Conservation (phyloP, 2,888 invertebrate species). For the Oligia latruncula region DNA sequence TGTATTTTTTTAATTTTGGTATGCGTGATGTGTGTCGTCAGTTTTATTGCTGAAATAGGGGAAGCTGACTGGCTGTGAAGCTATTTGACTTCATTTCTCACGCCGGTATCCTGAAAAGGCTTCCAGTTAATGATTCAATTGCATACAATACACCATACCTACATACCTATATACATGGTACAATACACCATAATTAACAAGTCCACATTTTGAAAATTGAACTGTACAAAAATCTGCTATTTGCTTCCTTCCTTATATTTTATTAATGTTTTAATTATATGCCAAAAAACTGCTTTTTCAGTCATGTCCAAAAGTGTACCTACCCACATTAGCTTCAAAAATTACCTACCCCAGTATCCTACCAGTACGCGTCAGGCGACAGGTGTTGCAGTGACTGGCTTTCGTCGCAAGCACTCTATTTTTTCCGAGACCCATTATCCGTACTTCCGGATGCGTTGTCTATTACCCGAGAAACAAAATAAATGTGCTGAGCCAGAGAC, state of each 20-base stretch:
- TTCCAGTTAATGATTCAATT: not conserved
- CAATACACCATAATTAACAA: not conserved
- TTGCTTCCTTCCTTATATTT: not conserved
- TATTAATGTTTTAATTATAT: not conserved
- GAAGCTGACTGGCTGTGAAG: not conserved
- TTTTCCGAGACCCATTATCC: slow-evolving; percentile 67
- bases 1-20: slow-evolving; percentile 25
- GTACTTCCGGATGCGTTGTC: slow-evolving; percentile 64
- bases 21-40: slow-evolving; percentile 10
- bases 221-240: not conserved
- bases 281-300: not conserved
- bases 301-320: not conserved
- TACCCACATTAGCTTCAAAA: slow-evolving; percentile 20
- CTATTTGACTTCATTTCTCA: not conserved
- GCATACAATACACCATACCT: not conserved
- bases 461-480: slow-evolving; percentile 67
- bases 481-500: slow-evolving; percentile 49
- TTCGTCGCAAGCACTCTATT: slow-evolving; percentile 65
- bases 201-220: not conserved
- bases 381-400: slow-evolving; percentile 65
- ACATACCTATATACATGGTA: not conserved
- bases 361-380: slow-evolving; percentile 51
- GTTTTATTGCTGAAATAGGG: slow-evolving; percentile 1
- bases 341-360: slow-evolving; percentile 31
- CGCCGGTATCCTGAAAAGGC: not conserved